phyloP scores from a whole-genome alignment of 1,140 invertebrate genomes.

The Cotesia vestalis region DNA sequence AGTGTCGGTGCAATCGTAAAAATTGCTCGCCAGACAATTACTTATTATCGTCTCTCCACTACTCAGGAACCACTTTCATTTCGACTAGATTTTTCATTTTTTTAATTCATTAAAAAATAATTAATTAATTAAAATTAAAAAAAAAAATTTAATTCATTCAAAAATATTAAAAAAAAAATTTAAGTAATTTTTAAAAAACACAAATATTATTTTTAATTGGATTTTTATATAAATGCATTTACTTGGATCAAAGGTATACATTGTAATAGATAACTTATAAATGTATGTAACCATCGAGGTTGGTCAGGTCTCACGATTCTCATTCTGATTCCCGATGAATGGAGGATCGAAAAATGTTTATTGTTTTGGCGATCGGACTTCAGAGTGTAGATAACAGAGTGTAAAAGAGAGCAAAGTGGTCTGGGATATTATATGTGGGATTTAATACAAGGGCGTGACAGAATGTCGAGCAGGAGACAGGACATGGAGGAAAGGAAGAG shows the following conservation, averaged over 20 bases:
- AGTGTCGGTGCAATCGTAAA: conserved; percentile 44
- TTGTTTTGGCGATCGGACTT: neutral
- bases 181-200: too few relatives aligned
- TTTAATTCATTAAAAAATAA: too few relatives aligned
- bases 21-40: conserved; percentile 49
- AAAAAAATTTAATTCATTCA: too few relatives aligned
- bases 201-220: too few relatives aligned
- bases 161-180: too few relatives aligned
- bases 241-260: neutral
- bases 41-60: conserved; percentile 35
- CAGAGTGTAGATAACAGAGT: conserved; percentile 23
- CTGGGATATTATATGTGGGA: neutral
- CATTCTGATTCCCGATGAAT: conserved; percentile 5
- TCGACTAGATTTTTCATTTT: neutral
- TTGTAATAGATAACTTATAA: neutral
- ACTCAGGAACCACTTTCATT: conserved; percentile 14
- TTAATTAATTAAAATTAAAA: too few relatives aligned
- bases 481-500: conserved; percentile 52
- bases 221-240: too few relatives aligned
- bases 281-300: neutral
- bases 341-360: conserved; percentile 4
- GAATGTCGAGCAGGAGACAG: conserved; percentile 40
- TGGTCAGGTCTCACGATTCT: conserved; percentile 28
- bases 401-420: neutral
- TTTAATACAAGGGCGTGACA: conserved; percentile 30